Evolutionary conservation across 2,888 invertebrate species (phyloP).

Genomic region (Andrena marginata): DNA sequence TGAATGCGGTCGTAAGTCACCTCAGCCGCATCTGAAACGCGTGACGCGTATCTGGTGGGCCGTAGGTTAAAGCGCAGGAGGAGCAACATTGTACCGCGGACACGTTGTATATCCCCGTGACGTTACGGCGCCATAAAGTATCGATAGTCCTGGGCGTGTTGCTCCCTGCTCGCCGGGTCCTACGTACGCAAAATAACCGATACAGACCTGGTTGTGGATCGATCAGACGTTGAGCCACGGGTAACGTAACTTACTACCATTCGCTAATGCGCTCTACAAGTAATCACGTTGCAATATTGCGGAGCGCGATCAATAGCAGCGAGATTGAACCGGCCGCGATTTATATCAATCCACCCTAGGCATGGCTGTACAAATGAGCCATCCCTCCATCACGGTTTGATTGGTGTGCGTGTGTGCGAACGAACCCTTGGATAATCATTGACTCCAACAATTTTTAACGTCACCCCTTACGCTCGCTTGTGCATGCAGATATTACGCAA

Average conservation of each 20-base stretch:
- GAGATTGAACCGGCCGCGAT: constrained; percentile 9
- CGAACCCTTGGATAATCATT: background rate
- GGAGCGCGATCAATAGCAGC: constrained; percentile 24
- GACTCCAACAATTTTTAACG: too few species aligned
- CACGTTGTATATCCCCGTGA: constrained; percentile 17
- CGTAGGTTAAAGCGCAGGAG: constrained; percentile 4
- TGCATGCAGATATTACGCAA: too few species aligned
- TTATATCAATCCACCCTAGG: constrained; percentile 9
- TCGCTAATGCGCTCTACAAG: constrained; percentile 31
- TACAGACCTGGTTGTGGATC: background rate
- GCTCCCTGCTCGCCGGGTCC: background rate
- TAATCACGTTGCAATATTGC: constrained; percentile 21
- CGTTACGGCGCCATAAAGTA: constrained; percentile 36
- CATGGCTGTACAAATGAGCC: constrained; percentile 1
- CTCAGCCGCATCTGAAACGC: background rate
- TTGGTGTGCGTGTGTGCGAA: background rate
- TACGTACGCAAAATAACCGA: constrained; percentile 12
- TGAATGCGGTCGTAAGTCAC: background rate
- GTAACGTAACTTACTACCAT: constrained; percentile 42
- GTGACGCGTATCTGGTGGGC: constrained; percentile 8
- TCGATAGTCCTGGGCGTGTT: constrained; percentile 23
- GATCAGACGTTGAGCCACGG: constrained; percentile 14
- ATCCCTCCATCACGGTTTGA: constrained; percentile 3
- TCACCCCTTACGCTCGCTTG: too few species aligned
- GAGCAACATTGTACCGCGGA: background rate